A percentile compares a stretch with the other conserved stretches of the same genome.
phyloP scores from a whole-genome alignment of 2,797 vertebrate genomes.

The Neosilurus mollespiculum region DNA sequence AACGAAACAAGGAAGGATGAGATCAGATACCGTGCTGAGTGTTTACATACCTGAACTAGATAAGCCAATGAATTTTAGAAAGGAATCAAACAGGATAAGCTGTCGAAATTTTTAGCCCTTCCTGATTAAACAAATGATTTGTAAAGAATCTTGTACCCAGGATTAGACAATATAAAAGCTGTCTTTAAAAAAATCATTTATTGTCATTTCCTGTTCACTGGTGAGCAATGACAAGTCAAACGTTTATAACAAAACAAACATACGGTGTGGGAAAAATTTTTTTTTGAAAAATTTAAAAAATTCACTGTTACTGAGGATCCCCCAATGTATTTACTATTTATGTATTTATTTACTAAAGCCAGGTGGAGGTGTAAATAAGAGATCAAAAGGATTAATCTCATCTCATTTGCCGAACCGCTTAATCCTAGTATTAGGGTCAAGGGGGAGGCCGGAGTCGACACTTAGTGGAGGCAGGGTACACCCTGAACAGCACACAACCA shows the following conservation, averaged over 20 bases:
- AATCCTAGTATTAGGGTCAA: too few species aligned
- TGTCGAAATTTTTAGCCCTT: neutral
- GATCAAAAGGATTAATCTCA: neutral
- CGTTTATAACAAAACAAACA: neutral
- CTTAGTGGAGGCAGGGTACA: too few species aligned
- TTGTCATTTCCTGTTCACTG: neutral
- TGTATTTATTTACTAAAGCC: neutral
- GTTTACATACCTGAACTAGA: constrained; percentile 15
- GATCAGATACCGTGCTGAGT: constrained; percentile 10
- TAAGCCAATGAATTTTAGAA: constrained; percentile 9
- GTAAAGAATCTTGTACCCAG: neutral
- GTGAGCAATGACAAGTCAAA: neutral
- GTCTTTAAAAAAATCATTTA: neutral
- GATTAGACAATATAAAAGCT: neutral
- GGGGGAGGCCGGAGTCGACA: too few species aligned
- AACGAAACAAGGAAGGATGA: constrained; percentile 11
- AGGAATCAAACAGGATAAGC: constrained; percentile 6
- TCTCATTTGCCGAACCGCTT: too few species aligned
- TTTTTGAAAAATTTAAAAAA: too few species aligned
- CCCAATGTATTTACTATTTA: neutral
- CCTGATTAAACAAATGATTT: constrained; percentile 6
- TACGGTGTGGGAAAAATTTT: too few species aligned
- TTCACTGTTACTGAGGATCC: too few species aligned
- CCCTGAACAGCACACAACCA: too few species aligned
- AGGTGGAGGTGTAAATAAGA: neutral